phyloP scores from a whole-genome alignment of 2,888 invertebrate genomes.

The Hybos culiciformis region DNA sequence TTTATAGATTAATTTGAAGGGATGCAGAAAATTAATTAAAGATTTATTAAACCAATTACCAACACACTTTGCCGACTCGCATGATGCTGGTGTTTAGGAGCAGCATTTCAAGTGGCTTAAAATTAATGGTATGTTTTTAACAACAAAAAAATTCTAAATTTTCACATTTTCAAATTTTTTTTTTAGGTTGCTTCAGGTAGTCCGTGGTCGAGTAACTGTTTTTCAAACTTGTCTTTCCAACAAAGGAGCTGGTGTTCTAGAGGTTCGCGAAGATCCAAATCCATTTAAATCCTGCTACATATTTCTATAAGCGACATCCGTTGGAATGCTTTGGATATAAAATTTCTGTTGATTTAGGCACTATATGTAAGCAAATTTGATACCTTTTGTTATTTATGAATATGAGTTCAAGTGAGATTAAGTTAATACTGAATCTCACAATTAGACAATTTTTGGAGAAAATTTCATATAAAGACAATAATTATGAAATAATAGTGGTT shows the following conservation, averaged over 20 bases:
- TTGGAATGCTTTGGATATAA: conserved; percentile 95
- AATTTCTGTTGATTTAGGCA: conserved; percentile 88
- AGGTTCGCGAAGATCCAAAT: conserved; percentile 74
- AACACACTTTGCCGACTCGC: conserved; percentile 49
- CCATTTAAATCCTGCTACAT: conserved; percentile 86
- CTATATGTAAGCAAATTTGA: conserved; percentile 73
- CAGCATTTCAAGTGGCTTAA: conserved; percentile 87
- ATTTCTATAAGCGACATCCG: conserved; percentile 93
- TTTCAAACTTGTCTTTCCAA: conserved; percentile 84
- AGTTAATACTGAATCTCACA: no score
- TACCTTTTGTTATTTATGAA: no score
- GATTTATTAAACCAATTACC: conserved; percentile 72
- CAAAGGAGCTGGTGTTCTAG: conserved; percentile 76
- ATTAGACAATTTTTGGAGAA: no score
- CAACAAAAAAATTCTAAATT: no score
- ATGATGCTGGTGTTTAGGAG: conserved; percentile 77
- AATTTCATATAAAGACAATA: no score
- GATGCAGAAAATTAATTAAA: conserved; percentile 60
- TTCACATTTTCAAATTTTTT: conserved; percentile 5
- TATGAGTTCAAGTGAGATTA: no score
- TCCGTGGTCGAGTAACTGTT: conserved; percentile 85
- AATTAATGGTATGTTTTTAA: conserved; percentile 57
- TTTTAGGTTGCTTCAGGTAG: conserved; percentile 71
- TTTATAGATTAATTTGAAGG: conserved; percentile 80
- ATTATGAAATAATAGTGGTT: no score